phyloP scores from a whole-genome alignment of 2,797 vertebrate genomes.

The Galago senegalensis region DNA sequence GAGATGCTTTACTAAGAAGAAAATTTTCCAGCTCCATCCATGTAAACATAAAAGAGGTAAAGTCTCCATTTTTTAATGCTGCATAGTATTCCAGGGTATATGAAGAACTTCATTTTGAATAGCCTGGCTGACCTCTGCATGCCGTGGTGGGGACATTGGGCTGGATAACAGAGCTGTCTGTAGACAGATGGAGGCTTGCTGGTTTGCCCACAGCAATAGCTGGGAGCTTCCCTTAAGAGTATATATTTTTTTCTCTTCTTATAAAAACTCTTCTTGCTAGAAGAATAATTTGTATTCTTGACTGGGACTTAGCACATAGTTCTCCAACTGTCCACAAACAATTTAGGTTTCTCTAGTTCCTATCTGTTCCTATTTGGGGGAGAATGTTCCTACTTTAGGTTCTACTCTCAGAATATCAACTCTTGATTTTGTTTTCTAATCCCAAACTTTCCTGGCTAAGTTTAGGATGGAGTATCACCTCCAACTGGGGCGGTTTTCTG shows the following conservation, averaged over 20 bases:
- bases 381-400: not conserved
- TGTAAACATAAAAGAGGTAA: no score
- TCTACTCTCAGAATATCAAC: not conserved
- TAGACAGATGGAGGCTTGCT: not conserved
- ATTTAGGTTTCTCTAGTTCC: not conserved
- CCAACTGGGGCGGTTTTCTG: not conserved
- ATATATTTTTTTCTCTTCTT: not conserved
- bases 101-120: not conserved
- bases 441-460: slow-evolving; percentile 2
- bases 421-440: not conserved
- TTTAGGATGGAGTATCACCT: not conserved
- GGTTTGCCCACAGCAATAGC: not conserved
- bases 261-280: not conserved
- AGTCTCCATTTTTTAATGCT: no score
- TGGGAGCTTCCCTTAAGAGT: not conserved
- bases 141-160: fast-evolving
- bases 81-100: no score
- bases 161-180: not conserved
- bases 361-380: not conserved
- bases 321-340: not conserved
- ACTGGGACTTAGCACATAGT: not conserved
- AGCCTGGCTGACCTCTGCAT: no score
- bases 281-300: slow-evolving; percentile 28
- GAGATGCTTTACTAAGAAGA: no score
- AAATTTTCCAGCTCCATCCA: no score